phyloP scores from a whole-genome alignment of 2,797 vertebrate species.

The Rachycentron canadum region DNA sequence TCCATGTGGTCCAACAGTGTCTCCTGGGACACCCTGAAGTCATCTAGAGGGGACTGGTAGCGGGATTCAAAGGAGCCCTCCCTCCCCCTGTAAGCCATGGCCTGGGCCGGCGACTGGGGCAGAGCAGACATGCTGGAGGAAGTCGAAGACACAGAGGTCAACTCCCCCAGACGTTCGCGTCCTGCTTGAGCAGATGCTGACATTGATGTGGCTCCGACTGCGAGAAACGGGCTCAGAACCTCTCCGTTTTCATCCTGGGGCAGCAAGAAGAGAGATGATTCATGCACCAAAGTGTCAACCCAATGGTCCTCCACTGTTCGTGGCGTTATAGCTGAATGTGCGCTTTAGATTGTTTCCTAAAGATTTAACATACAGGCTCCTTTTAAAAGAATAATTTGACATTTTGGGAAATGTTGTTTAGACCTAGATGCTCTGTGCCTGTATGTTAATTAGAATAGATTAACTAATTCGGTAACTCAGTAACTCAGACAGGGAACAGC shows the following conservation, averaged over 20 bases:
- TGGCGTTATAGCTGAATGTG: not conserved
- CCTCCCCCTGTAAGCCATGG: constrained; percentile 86
- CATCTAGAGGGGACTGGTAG: constrained; percentile 94
- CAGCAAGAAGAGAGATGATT: not conserved
- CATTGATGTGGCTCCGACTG: constrained; percentile 35
- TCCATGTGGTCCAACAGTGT: constrained; percentile 93
- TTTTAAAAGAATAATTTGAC: not conserved
- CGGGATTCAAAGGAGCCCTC: constrained; percentile 93
- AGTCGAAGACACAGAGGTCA: constrained; percentile 71
- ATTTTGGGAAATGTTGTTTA: not conserved
- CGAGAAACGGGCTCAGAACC: constrained; percentile 84
- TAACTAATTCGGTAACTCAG: not conserved
- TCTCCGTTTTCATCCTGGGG: constrained; percentile 93
- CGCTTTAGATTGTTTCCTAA: not conserved
- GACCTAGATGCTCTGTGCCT: not conserved
- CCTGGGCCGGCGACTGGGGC: constrained; percentile 84
- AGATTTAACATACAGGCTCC: not conserved
- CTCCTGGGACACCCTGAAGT: constrained; percentile 94
- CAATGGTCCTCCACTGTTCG: not conserved
- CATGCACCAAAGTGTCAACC: not conserved
- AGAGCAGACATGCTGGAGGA: constrained; percentile 79
- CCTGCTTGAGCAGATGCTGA: constrained; percentile 76
- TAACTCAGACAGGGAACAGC: not conserved
- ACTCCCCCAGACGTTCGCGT: constrained; percentile 89
- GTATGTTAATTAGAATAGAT: not conserved